Evolutionary conservation across 1,140 invertebrate species (phyloP).

Genomic region (Nasonia longicornis): DNA sequence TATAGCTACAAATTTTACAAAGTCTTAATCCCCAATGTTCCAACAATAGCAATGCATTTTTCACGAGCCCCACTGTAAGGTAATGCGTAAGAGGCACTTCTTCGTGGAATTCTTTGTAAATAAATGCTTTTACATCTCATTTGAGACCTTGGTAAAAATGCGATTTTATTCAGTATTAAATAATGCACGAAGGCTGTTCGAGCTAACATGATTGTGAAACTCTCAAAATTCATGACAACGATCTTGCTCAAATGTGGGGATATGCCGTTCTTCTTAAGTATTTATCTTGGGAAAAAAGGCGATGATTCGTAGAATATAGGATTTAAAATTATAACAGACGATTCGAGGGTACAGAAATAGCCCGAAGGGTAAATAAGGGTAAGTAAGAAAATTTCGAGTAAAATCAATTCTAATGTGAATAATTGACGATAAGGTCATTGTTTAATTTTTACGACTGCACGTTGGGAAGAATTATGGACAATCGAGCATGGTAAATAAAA

Average conservation of each 20-base stretch:
- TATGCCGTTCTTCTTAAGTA: not conserved
- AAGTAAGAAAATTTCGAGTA: too few species aligned
- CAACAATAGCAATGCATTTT: not conserved
- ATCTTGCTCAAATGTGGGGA: not conserved
- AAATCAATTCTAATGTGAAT: too few species aligned
- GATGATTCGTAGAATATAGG: not conserved
- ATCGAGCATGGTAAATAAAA: slow-evolving; percentile 13
- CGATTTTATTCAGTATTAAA: slow-evolving; percentile 13
- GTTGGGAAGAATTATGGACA: not conserved
- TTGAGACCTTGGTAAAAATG: not conserved
- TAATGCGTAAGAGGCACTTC: not conserved
- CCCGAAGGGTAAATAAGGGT: too few species aligned
- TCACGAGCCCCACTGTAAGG: not conserved
- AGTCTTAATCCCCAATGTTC: not conserved
- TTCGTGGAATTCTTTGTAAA: not conserved
- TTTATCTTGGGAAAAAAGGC: not conserved
- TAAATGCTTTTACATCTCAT: not conserved
- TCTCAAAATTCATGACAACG: slow-evolving; percentile 17
- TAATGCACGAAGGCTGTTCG: slow-evolving; percentile 1
- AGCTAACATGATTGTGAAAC: not conserved
- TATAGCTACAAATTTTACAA: not conserved
- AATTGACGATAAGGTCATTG: not conserved
- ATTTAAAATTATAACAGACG: not conserved
- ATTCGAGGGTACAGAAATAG: not conserved
- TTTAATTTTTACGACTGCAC: not conserved